These are phyloP conservation scores for Keiferia lycopersicella DNA, from an alignment of 2,888 invertebrate species.

Conservation along the genomic window DNA sequence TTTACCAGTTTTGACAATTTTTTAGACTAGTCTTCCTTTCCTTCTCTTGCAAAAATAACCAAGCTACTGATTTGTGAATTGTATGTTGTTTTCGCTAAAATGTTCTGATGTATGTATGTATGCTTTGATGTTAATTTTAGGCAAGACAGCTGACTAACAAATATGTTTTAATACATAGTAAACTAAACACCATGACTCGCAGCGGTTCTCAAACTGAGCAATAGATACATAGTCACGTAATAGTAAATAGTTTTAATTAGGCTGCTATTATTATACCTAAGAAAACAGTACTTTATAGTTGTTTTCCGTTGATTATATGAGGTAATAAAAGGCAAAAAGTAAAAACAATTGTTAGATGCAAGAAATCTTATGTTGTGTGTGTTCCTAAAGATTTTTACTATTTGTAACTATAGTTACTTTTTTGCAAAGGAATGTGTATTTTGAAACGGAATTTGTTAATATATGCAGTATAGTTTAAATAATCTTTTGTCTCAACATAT, in stretches of 20 bases:
- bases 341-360: conserved; percentile 14
- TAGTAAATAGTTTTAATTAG: neutral
- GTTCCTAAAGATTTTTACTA: conserved; percentile 15
- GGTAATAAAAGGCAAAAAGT: conserved; percentile 24
- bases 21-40: neutral
- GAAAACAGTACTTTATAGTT: neutral
- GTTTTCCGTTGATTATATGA: conserved; percentile 22
- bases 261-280: neutral
- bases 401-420: conserved; percentile 2
- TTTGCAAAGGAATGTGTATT: conserved; percentile 25
- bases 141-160: too few species aligned
- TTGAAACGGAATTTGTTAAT: neutral
- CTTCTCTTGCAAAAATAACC: too few species aligned
- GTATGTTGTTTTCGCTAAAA: too few species aligned
- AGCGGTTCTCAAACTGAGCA: neutral
- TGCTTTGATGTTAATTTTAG: too few species aligned
- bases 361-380: conserved; percentile 24
- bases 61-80: too few species aligned
- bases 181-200: too few species aligned
- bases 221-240: neutral
- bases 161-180: too few species aligned
- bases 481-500: neutral
- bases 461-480: neutral
- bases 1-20: conserved; percentile 7
- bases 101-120: too few species aligned